Percentiles rank a stretch among this genome's conserved stretches.
phyloP scores from a whole-genome alignment of 2,888 invertebrate genomes.

The Uropetala carovei region DNA sequence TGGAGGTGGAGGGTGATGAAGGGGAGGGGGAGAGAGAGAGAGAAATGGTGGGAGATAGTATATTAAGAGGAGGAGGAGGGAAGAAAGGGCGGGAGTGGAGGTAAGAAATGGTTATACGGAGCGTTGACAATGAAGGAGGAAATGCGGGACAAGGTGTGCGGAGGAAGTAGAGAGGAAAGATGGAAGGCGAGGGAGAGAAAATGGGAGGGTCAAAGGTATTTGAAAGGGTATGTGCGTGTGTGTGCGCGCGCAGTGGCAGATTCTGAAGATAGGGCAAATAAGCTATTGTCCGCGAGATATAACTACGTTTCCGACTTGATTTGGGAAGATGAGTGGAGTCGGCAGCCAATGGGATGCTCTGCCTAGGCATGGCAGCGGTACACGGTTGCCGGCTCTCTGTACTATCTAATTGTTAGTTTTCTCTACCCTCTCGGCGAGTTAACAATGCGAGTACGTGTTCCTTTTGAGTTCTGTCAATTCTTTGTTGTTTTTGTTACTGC shows the following conservation, averaged over 20 bases:
- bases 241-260: not conserved
- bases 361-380: too few relatives aligned
- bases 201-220: not conserved
- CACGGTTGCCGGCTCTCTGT: too few relatives aligned
- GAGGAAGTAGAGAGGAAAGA: not conserved
- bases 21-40: slow-evolving; percentile 13
- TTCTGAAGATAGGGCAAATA: slow-evolving; percentile 26
- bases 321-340: too few relatives aligned
- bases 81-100: not conserved
- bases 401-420: too few relatives aligned
- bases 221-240: not conserved
- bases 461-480: too few relatives aligned
- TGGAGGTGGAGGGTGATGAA: not conserved
- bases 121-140: not conserved
- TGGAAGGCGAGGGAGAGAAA: not conserved
- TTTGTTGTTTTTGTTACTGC: too few relatives aligned
- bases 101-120: not conserved
- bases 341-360: too few relatives aligned
- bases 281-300: not conserved
- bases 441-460: too few relatives aligned
- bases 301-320: too few relatives aligned
- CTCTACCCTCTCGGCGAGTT: too few relatives aligned
- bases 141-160: not conserved
- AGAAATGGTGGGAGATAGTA: not conserved
- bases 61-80: not conserved